phyloP scores from a whole-genome alignment of 1,140 invertebrate species.

The Brachionus calyciflorus region DNA sequence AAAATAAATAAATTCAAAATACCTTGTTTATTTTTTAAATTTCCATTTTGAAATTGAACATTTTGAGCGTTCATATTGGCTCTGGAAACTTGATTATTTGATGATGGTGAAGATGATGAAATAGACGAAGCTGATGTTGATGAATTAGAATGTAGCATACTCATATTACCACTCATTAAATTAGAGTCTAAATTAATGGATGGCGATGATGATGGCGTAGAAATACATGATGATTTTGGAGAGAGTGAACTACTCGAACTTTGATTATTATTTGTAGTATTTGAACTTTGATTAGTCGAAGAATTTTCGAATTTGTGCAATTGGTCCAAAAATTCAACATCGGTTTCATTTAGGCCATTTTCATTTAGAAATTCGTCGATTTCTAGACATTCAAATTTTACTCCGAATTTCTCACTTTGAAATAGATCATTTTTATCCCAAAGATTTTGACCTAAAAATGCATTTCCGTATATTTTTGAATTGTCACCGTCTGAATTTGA shows the following conservation, averaged over 20 bases:
- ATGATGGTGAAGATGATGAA: too few relatives aligned
- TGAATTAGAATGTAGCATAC: not conserved
- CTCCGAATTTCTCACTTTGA: slow-evolving; percentile 56
- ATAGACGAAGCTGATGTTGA: too few relatives aligned
- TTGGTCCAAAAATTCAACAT: slow-evolving; percentile 40
- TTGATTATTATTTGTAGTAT: not conserved
- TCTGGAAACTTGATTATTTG: too few relatives aligned
- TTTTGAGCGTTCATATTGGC: not conserved
- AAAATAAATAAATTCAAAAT: not conserved
- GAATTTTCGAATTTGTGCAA: slow-evolving; percentile 12
- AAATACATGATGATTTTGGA: not conserved
- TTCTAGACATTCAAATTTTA: slow-evolving; percentile 87
- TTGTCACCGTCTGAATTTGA: not conserved
- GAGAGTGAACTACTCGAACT: not conserved
- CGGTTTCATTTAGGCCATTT: slow-evolving; percentile 66
- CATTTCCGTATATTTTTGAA: slow-evolving; percentile 59
- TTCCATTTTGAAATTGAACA: not conserved
- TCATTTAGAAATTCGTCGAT: slow-evolving; percentile 91
- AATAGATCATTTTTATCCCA: slow-evolving; percentile 73
- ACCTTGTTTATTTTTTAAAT: not conserved
- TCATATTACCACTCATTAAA: too few relatives aligned
- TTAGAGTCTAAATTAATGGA: too few relatives aligned
- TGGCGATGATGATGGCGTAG: too few relatives aligned
- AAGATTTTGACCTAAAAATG: slow-evolving; percentile 85
- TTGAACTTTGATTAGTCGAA: not conserved